Evolutionary conservation across 2,797 vertebrate genomes (phyloP), one percentile per base, ranked within the genome.

Genomic region (Erithacus rubecula): DNA sequence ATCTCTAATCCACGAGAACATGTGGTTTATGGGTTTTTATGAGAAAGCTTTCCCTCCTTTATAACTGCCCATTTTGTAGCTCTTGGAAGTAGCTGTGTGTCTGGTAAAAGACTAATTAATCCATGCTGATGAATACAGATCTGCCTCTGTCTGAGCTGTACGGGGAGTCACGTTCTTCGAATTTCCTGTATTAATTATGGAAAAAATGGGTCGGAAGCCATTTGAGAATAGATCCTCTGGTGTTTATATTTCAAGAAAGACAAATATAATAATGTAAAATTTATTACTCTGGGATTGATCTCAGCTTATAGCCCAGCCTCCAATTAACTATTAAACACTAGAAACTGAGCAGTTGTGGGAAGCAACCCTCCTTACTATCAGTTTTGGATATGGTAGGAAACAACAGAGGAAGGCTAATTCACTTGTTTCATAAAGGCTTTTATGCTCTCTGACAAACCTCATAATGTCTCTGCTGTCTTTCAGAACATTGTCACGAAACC

Each of bases 251-350:
- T 95, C 96, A 95, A 89, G 47, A 77, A 96, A 96, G 87, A 90
- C 95, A 97, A 97, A 97, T 96, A 96, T 83, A 94, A 96, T 87
- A 96, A 96, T 85, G 84, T 51, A 97, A 95, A 95, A 94, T 96
- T 89, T 78, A 93, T 97, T 96, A 95, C 52, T 83, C 46, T 43
- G 87, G 36, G 85, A 96, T 91, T 93, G 49, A 96, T 89, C 94
- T 81, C 65, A 72, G 64, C 39, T 93, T 77, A 86, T 55, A 90
- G 80, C 67, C 82, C 11, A 22, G 70, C 53, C 44, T 85, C 85
- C 75, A 77, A 94, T 83, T 96, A 95, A 97, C 91, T 95, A 88
- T 86, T 94, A 94, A 89, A 90, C 64, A 64, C 53, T 82, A 72
- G 79, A 75, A 95, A 83, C 41, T 6, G 11, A 91, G 29, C n/a